Evolutionary conservation across 2,888 invertebrate genomes (phyloP).

Genomic region (Mechanitis messenoides): DNA sequence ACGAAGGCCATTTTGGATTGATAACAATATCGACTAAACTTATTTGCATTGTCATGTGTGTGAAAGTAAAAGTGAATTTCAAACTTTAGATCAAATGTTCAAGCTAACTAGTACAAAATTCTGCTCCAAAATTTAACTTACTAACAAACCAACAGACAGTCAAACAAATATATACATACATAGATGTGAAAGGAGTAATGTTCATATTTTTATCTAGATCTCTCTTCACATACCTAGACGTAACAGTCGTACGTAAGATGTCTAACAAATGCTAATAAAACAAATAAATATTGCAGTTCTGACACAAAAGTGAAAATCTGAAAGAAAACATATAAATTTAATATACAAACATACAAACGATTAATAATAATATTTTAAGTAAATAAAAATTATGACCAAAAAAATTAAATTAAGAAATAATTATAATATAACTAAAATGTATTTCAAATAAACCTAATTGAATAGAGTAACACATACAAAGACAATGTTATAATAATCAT

Average conservation of each 20-base stretch:
- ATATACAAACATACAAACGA: not conserved
- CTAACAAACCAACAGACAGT: too few species aligned
- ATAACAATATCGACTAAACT: too few species aligned
- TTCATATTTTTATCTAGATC: not conserved
- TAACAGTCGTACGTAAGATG: not conserved
- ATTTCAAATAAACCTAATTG: not conserved
- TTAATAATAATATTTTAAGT: not conserved
- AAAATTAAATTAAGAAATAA: not conserved
- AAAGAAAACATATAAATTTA: not conserved
- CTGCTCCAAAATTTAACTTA: too few species aligned
- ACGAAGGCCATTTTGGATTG: too few species aligned
- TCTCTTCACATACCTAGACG: not conserved
- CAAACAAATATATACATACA: too few species aligned
- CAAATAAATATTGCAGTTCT: conserved; percentile 19
- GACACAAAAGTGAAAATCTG: conserved; percentile 13
- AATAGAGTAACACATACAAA: not conserved
- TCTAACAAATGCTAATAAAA: conserved; percentile 20
- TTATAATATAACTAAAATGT: too few species aligned
- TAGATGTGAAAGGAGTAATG: not conserved
- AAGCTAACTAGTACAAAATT: too few species aligned
- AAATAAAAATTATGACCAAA: not conserved
- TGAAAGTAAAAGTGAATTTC: too few species aligned
- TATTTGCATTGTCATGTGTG: too few species aligned
- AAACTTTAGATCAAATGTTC: too few species aligned
- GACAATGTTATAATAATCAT: not conserved